phyloP scores from a whole-genome alignment of 2,888 invertebrate genomes.

The Eueremaeus valkanovi region DNA sequence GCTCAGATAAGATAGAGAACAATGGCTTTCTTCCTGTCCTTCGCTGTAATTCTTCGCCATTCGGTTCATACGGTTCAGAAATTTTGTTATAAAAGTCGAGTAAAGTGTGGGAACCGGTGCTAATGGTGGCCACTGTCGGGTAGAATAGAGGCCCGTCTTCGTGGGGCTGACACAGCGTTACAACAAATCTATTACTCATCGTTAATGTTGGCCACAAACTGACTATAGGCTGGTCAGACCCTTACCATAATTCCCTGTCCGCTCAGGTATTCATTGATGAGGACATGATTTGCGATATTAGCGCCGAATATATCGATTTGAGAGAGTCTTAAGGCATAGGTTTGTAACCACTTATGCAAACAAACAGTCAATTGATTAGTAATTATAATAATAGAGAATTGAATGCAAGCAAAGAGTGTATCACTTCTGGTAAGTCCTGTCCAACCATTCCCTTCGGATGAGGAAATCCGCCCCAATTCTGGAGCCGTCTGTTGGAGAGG shows the following conservation, averaged over 20 bases:
- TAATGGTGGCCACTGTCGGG: conserved; percentile 87
- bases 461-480: conserved; percentile 96
- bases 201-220: neutral
- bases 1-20: conserved; percentile 71
- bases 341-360: conserved; percentile 65
- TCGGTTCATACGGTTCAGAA: too few relatives aligned
- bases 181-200: conserved; percentile 40
- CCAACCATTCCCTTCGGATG: conserved; percentile 89
- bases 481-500: conserved; percentile 80
- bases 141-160: conserved; percentile 90
- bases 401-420: conserved; percentile 27
- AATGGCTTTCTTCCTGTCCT: neutral
- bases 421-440: conserved; percentile 70
- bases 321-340: conserved; percentile 66
- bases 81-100: conserved; percentile 66
- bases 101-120: conserved; percentile 83
- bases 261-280: conserved; percentile 88
- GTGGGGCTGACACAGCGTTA: conserved; percentile 64
- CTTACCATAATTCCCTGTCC: conserved; percentile 89
- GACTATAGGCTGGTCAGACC: too few relatives aligned
- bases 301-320: conserved; percentile 66
- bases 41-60: neutral
- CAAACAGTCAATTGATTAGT: neutral
- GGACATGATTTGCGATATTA: conserved; percentile 79
- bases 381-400: conserved; percentile 41